phyloP scores from a whole-genome alignment of 2,113 vertebrate species.

The Lichenostomus cassidix region DNA sequence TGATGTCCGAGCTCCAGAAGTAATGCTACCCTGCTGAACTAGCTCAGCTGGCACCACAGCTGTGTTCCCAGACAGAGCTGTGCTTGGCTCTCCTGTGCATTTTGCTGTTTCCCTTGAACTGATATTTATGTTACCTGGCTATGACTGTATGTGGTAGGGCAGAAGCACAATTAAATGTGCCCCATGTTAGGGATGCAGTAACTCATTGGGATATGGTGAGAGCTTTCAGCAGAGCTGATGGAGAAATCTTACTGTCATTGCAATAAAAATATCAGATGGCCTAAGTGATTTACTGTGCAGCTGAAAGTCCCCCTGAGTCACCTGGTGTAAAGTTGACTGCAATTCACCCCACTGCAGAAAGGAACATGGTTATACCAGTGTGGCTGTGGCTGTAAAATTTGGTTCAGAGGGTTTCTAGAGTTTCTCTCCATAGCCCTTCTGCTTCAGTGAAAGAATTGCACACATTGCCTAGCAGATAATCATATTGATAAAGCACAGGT shows the following conservation, averaged over 20 bases:
- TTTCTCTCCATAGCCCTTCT: neutral
- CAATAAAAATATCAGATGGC: neutral
- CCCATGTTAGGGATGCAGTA: neutral
- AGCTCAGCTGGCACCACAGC: neutral
- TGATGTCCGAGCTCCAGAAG: neutral
- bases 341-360: accelerated
- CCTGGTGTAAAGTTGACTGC: neutral
- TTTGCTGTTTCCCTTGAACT: neutral
- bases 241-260: neutral
- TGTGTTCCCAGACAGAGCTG: neutral
- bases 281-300: neutral
- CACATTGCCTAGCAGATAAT: neutral
- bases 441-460: neutral
- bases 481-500: neutral
- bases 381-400: neutral
- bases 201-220: neutral
- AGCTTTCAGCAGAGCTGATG: neutral
- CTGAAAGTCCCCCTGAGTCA: neutral
- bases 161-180: neutral
- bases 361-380: neutral
- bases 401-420: neutral
- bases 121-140: accelerated
- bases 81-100: neutral
- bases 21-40: neutral
- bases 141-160: neutral